Evolutionary conservation across 1,140 invertebrate species (phyloP), one percentile per base, ranked within the genome.

Genomic region (Lordiphosa stackelbergi): DNA sequence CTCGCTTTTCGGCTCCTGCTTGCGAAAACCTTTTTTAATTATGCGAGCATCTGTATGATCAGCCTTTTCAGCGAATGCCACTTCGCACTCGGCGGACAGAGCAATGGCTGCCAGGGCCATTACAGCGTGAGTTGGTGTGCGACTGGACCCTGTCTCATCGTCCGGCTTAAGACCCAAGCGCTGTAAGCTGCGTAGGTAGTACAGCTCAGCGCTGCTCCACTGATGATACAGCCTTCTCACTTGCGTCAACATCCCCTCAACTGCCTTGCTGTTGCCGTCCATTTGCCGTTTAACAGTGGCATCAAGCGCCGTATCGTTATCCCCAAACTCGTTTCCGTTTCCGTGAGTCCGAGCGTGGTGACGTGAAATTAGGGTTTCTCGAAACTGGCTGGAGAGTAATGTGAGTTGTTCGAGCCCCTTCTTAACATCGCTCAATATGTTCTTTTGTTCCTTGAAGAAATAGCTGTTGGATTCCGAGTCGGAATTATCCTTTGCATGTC

Each of bases 101-200:
- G 77, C 77, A 41, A 83, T 83, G 4, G 77, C 78, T 34, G 77
- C 77, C 6, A 83, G 36, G 2, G 78, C 77, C 78, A 83, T 84
- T 8, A 83, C 57, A 11, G 66, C 51, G 52, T 83, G 78, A 1
- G 73, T 84, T 2, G 55, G 40, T 3, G 56, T 65, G 9, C 13
- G 22, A 42, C 11, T 42, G 19, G 41, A 38, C 34, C 42, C 13
- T 31, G 31, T 5, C 10, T 8, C 40, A 48, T 55, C 19, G 28
- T 57, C 35, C 3, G 55, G 31, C 3, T 54, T 19, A 1, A 77
- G 58, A 9, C 78, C 77, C 16, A 84, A 54, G 0, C 77, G 69
- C 24, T 83, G 78, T 5, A 83, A 31, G 12, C 77, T 83, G 1
- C 77, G 61, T 13, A 55, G 13, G 37, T 83, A 83, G 22, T 77